Base-by-base conservation (phyloP, 2,888 invertebrate genomes). In the Mimachlamys varia region DNA sequence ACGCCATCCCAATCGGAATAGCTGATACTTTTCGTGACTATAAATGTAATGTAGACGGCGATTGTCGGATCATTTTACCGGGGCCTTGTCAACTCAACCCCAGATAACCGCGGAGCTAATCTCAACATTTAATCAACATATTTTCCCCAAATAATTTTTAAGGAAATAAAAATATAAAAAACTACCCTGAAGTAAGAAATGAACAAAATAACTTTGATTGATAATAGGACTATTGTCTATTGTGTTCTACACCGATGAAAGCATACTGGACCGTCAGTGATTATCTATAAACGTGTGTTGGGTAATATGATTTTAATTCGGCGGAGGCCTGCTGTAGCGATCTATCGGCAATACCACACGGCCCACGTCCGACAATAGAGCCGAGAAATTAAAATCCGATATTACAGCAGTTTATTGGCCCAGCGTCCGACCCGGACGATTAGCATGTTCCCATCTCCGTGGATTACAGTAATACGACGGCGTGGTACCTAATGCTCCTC, bases 291-390 rank as follows among this genome's bases (percentile, higher is more conserved):
- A 27, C 22, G 76, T 19, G 33, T 27, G 27, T 76, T 76, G 76
- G 76, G 76, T 76, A 76, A 76, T 76, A 76, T 33, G 27, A 33
- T 76, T 76, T 76, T 76, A 33, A 76, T 76, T 33, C 76, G 76
- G 27, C 76, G 12, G 27, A 33, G 2, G 76, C 33, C 76, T 76
- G 76, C 15, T 76, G 33, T 76, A 76, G 10, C 27, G 12, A 76
- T 76, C 76, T 76, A 76, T 76, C 76, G 76, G 76, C 27, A 33
- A 22, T n/a, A 62, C 62, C n/a, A n/a, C 62, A n/a, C 19, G 2
- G 19, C 13, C 12, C 19, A 53, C 19, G 17, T 53, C 13, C 19
- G 53, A 76, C 76, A 76, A 76, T 76, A 33, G 76, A 12, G 76
- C 76, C 76, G 12, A 33, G 76, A 5, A 27, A 76, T 76, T 76